These are phyloP conservation scores for Aspidoscelis tigris DNA, from an alignment of 2,113 vertebrate species.

Conservation along the genomic window DNA sequence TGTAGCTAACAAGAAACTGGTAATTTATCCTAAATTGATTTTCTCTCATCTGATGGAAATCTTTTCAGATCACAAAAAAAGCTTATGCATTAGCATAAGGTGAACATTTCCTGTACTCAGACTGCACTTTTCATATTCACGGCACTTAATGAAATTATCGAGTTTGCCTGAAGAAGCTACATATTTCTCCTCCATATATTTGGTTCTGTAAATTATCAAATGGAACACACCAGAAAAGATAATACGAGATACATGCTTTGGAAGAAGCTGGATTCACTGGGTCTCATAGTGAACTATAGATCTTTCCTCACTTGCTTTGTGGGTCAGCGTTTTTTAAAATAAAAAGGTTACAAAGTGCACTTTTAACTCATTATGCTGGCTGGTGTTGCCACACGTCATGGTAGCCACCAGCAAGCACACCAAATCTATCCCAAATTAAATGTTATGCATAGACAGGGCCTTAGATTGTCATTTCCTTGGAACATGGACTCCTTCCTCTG, in stretches of 20 bases:
- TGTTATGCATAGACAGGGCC: neutral
- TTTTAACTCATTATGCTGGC: too few species aligned
- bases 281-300: neutral
- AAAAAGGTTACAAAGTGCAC: too few species aligned
- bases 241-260: neutral
- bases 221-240: neutral
- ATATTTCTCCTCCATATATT: neutral
- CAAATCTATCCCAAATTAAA: too few species aligned
- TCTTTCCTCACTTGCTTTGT: too few species aligned
- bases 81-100: neutral
- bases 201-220: neutral
- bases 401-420: too few species aligned
- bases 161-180: neutral
- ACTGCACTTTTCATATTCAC: neutral
- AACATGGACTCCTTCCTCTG: neutral
- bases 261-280: neutral
- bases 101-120: neutral
- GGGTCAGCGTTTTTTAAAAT: too few species aligned
- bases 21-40: constrained; percentile 20
- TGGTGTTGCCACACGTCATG: too few species aligned
- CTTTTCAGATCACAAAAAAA: constrained; percentile 9
- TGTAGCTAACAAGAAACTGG: constrained; percentile 9
- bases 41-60: neutral
- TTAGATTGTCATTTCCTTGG: neutral
- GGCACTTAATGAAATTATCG: neutral